Evolutionary conservation across 2,888 invertebrate genomes (phyloP).

Genomic region (Hyposoter dolosus): DNA sequence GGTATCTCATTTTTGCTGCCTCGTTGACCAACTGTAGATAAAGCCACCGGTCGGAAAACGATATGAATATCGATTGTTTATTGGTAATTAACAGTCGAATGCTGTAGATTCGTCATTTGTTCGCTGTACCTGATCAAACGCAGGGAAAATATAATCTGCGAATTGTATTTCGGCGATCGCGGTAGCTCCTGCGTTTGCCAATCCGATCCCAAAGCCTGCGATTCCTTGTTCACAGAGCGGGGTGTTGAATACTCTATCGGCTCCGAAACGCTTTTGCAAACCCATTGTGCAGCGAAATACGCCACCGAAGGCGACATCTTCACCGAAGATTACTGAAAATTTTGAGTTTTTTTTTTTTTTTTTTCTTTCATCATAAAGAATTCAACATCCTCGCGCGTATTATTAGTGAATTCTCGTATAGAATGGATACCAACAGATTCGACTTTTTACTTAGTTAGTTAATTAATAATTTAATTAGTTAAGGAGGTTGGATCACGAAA

Average conservation of each 20-base stretch:
- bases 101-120: neutral
- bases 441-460: too few species aligned
- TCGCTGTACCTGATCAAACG: slow-evolving; percentile 95
- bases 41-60: neutral
- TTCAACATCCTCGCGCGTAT: neutral
- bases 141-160: slow-evolving; percentile 99
- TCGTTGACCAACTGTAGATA: slow-evolving; percentile 91
- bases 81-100: neutral
- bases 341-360: neutral
- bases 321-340: slow-evolving; percentile 94
- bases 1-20: slow-evolving; percentile 97
- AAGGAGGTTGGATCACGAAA: too few species aligned
- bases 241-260: slow-evolving; percentile 98
- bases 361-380: neutral
- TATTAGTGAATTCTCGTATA: neutral
- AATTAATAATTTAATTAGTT: too few species aligned
- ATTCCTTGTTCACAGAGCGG: slow-evolving; percentile 98
- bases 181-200: slow-evolving; percentile 95
- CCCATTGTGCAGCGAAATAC: slow-evolving; percentile 98
- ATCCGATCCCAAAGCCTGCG: slow-evolving; percentile 98
- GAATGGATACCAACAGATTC: neutral
- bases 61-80: neutral
- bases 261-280: slow-evolving; percentile 96
- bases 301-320: slow-evolving; percentile 99
- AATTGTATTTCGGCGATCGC: slow-evolving; percentile 99